A percentile compares a stretch with the other conserved stretches of the same genome.
phyloP scores from a whole-genome alignment of 1,140 invertebrate species.

The Diploscapter pachys region DNA sequence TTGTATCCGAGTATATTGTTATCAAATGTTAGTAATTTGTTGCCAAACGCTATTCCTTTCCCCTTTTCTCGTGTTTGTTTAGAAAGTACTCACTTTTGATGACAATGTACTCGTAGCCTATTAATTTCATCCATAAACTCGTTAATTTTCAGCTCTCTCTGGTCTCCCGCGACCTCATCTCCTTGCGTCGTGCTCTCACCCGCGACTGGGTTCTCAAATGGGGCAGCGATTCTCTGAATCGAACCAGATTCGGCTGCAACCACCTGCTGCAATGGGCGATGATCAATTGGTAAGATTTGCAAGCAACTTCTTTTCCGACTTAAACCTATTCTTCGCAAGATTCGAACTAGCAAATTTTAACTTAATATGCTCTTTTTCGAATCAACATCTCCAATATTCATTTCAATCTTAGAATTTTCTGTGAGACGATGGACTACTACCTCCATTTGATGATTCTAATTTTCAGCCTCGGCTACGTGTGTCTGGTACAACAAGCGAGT shows the following conservation, averaged over 20 bases:
- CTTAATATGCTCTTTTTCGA: too few species aligned
- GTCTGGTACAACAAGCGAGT: slow-evolving; percentile 16
- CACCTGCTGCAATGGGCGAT: slow-evolving; percentile 20
- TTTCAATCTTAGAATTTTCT: too few species aligned
- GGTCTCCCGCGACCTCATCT: slow-evolving; percentile 15
- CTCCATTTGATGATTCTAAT: too few species aligned
- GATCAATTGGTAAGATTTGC: slow-evolving; percentile 9
- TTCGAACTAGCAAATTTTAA: too few species aligned
- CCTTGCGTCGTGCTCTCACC: slow-evolving; percentile 14
- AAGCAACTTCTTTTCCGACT: too few species aligned
- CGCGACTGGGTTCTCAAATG: neutral
- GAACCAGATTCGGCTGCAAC: slow-evolving; percentile 20
- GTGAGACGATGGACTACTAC: too few species aligned
- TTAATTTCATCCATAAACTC: neutral
- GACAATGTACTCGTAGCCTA: slow-evolving; percentile 25
- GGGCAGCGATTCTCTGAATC: slow-evolving; percentile 12
- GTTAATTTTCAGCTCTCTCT: slow-evolving; percentile 9
- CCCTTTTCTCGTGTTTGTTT: too few species aligned
- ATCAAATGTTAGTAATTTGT: neutral
- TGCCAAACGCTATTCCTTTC: slow-evolving; percentile 19
- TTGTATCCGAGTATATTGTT: neutral
- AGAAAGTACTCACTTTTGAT: too few species aligned
- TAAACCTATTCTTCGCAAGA: too few species aligned
- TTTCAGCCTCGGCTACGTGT: slow-evolving; percentile 22
- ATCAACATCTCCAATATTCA: too few species aligned